Evolutionary conservation across 2,797 vertebrate genomes (phyloP).

Genomic region (Holocentrus rufus): DNA sequence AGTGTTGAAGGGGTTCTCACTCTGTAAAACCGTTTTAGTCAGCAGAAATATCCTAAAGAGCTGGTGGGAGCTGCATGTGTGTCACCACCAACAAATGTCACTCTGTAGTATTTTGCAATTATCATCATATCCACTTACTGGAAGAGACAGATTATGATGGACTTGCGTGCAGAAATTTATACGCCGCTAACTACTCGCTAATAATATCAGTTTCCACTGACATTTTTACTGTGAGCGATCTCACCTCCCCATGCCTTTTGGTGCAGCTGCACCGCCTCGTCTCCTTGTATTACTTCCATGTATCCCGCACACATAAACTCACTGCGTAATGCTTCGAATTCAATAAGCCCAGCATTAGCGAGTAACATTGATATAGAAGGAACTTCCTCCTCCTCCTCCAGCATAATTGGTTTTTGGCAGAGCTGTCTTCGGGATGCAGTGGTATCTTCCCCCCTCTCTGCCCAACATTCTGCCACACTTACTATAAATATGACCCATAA

Average conservation of each 20-base stretch:
- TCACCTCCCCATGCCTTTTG: not conserved
- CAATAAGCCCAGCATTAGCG: conserved; percentile 23
- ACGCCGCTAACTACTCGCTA: conserved; percentile 19
- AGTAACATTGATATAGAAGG: conserved; percentile 36
- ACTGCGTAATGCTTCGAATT: conserved; percentile 40
- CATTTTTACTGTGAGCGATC: not conserved
- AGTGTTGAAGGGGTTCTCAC: conserved; percentile 59
- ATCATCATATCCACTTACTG: conserved; percentile 47
- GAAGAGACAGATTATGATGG: not conserved
- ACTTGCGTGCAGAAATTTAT: not conserved
- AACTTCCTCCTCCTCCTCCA: conserved; percentile 34
- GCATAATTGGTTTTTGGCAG: conserved; percentile 52
- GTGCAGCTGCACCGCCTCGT: not conserved
- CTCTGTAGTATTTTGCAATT: conserved; percentile 30
- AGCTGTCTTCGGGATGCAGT: conserved; percentile 49
- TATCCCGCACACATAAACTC: conserved; percentile 9
- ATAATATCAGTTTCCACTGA: conserved; percentile 30
- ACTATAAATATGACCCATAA: conserved; percentile 72
- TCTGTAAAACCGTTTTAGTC: conserved; percentile 69
- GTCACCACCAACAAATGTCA: conserved; percentile 53
- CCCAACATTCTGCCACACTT: conserved; percentile 53
- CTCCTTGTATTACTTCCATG: conserved; percentile 11
- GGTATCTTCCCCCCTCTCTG: conserved; percentile 47
- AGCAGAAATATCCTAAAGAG: conserved; percentile 72
- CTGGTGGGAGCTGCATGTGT: conserved; percentile 51